Evolutionary conservation across 2,888 invertebrate genomes (phyloP).

Genomic region (Leptinotarsa haldemani): DNA sequence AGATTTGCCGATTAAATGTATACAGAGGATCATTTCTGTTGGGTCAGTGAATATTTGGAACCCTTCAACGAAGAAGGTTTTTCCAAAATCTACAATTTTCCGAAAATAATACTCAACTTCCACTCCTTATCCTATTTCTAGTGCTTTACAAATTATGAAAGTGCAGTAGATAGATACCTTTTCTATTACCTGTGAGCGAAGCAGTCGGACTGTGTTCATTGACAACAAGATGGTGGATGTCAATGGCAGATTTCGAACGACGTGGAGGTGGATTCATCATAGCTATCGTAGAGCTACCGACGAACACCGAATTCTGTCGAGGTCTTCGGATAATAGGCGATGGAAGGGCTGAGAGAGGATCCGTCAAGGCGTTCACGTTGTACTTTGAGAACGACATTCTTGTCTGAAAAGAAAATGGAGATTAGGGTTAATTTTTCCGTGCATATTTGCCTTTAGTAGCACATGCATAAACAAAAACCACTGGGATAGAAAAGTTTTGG

Average conservation of each 20-base stretch:
- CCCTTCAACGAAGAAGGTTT: no score
- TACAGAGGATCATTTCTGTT: no score
- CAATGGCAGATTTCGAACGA: constrained; percentile 84
- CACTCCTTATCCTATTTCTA: neutral
- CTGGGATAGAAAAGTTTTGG: no score
- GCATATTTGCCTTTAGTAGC: no score
- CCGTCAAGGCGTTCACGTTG: constrained; percentile 74
- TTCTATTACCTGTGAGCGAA: constrained; percentile 55
- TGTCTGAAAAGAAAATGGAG: constrained; percentile 68
- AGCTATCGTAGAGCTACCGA: constrained; percentile 75
- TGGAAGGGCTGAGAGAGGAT: constrained; percentile 63
- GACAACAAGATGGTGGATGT: constrained; percentile 80
- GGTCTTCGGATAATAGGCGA: constrained; percentile 67
- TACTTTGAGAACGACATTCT: constrained; percentile 78
- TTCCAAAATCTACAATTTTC: neutral
- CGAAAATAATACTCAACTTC: neutral
- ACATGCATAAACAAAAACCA: no score
- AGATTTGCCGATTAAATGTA: no score
- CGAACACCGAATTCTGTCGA: constrained; percentile 88
- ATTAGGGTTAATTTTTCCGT: neutral
- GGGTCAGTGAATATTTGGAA: no score
- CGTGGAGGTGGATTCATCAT: constrained; percentile 79
- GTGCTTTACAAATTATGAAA: constrained; percentile 9
- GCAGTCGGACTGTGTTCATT: constrained; percentile 63
- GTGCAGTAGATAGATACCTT: constrained; percentile 43